Percentiles rank a stretch among this genome's conserved stretches.
Conservation (phyloP, 2,113 vertebrate species). For the Eurypyga helias region DNA sequence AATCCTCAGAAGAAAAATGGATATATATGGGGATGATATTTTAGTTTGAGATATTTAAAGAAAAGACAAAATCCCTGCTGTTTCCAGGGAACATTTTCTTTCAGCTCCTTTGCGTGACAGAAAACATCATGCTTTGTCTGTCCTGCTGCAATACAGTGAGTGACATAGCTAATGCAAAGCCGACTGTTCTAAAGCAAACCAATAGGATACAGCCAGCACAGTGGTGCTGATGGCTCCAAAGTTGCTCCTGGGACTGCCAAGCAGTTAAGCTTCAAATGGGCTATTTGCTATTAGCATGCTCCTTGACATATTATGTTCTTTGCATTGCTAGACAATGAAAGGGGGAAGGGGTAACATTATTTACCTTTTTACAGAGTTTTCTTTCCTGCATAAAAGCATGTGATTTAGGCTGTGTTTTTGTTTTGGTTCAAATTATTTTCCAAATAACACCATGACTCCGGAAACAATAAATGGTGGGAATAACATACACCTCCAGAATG, state of each 20-base stretch:
- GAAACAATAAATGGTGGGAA: slow-evolving; percentile 10
- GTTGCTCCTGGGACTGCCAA: neutral
- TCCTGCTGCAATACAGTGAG: neutral
- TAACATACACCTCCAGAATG: neutral
- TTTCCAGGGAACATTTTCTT: neutral
- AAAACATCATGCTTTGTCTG: neutral
- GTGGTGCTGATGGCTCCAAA: neutral
- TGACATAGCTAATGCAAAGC: neutral
- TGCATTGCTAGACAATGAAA: neutral
- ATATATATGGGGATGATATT: neutral
- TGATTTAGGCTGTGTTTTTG: neutral
- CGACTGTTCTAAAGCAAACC: neutral
- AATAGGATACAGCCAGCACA: neutral
- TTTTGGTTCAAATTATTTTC: slow-evolving; percentile 39
- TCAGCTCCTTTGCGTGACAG: neutral
- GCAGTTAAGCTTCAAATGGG: neutral
- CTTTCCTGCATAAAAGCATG: neutral
- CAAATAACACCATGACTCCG: slow-evolving; percentile 8
- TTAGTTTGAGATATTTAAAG: neutral
- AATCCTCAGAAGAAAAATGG: neutral
- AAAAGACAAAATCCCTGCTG: neutral
- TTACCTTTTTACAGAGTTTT: neutral
- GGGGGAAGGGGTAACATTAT: neutral
- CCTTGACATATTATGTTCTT: neutral
- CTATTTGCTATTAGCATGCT: neutral